Evolutionary conservation across 2,113 vertebrate species (phyloP).

Genomic region (Seriola dumerili): DNA sequence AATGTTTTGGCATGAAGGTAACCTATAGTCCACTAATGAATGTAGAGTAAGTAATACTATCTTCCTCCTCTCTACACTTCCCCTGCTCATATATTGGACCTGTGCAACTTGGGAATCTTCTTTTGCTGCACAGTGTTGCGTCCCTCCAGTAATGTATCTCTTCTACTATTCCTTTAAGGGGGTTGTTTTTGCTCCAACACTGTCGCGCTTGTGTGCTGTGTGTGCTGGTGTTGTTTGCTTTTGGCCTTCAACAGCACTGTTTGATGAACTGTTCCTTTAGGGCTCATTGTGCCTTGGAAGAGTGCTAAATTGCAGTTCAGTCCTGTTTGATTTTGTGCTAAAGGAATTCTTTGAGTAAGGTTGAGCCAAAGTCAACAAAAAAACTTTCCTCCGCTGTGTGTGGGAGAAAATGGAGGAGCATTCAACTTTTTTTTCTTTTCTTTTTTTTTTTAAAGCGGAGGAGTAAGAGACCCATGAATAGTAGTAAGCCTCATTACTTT

Average conservation of each 20-base stretch:
- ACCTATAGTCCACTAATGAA: not conserved
- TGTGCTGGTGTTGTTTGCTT: slow-evolving; percentile 6
- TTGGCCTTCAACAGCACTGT: not conserved
- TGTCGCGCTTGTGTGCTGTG: not conserved
- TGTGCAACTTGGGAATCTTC: slow-evolving; percentile 5
- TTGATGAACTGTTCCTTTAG: slow-evolving; percentile 31
- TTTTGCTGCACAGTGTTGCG: slow-evolving; percentile 2
- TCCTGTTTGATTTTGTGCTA: slow-evolving; percentile 29
- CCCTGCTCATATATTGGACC: slow-evolving; percentile 6
- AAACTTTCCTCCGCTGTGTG: slow-evolving; percentile 48
- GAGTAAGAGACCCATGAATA: slow-evolving; percentile 74
- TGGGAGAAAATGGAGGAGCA: slow-evolving; percentile 50
- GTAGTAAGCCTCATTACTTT: slow-evolving; percentile 80
- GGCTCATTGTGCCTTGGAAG: slow-evolving; percentile 26
- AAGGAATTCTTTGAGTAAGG: slow-evolving; percentile 36
- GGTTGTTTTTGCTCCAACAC: slow-evolving; percentile 21
- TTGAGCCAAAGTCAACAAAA: slow-evolving; percentile 42
- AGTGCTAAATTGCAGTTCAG: slow-evolving; percentile 37
- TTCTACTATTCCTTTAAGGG: not conserved
- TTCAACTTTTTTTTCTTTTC: slow-evolving; percentile 15
- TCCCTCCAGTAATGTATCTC: slow-evolving; percentile 19
- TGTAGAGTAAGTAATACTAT: not conserved
- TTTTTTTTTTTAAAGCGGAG: slow-evolving; percentile 28
- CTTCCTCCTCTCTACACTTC: slow-evolving; percentile 10
- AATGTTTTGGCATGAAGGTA: not conserved